Conservation (phyloP, 1,140 invertebrate genomes). For the Tetramorium alpestre region DNA sequence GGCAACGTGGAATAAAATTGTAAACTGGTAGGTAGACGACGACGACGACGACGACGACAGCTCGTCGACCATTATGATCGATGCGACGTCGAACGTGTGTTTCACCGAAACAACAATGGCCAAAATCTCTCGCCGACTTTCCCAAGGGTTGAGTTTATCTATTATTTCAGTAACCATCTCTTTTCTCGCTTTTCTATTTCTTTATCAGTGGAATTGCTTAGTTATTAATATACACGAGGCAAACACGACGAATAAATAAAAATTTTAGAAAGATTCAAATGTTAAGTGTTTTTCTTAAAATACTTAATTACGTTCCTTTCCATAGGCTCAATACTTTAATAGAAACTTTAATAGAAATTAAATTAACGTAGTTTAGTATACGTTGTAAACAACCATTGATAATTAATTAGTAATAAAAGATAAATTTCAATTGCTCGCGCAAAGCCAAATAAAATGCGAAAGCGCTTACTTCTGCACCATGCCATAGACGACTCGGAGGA, state of each 20-base stretch:
- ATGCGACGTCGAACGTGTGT: background rate
- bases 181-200: background rate
- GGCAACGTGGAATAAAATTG: slow-evolving; percentile 12
- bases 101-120: background rate
- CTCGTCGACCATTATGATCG: slow-evolving; percentile 41
- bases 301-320: background rate
- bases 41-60: slow-evolving; percentile 26
- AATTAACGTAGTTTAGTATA: background rate
- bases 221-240: background rate
- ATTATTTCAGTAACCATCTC: background rate
- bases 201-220: background rate
- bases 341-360: background rate
- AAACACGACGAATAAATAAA: background rate
- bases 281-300: background rate
- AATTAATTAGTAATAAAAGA: background rate
- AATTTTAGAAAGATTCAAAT: background rate
- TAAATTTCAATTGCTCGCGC: background rate
- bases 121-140: background rate
- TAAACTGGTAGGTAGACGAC: slow-evolving; percentile 47
- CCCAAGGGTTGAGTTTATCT: background rate
- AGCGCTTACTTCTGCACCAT: slow-evolving; percentile 62
- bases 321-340: background rate
- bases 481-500: background rate
- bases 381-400: background rate
- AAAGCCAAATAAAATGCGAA: background rate